Conservation (phyloP, 2,888 invertebrate genomes). For the Phasia obesa region DNA sequence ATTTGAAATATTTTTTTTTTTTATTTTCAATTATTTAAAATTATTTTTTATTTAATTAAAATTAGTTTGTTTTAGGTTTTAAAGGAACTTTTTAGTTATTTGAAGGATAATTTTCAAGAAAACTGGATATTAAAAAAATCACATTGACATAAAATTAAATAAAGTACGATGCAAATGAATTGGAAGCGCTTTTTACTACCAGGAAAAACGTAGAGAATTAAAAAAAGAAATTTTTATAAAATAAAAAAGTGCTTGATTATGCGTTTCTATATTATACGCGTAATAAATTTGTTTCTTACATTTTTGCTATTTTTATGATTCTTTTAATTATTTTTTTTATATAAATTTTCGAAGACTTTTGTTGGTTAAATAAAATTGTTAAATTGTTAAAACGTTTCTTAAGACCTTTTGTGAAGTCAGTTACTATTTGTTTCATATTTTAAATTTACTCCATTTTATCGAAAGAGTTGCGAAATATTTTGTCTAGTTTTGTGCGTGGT, state of each 20-base stretch:
- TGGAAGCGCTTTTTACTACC: slow-evolving; percentile 56
- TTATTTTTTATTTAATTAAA: slow-evolving; percentile 33
- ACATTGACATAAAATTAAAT: not conserved
- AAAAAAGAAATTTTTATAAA: slow-evolving; percentile 11
- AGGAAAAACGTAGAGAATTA: slow-evolving; percentile 12
- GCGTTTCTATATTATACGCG: slow-evolving; percentile 24
- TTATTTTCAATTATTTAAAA: no score
- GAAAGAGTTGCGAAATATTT: slow-evolving; percentile 72
- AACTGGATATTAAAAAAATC: not conserved
- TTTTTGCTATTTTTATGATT: slow-evolving; percentile 17
- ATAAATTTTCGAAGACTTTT: slow-evolving; percentile 57
- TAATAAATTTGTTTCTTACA: slow-evolving; percentile 36
- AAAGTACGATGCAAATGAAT: slow-evolving; percentile 16
- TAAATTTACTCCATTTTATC: slow-evolving; percentile 57
- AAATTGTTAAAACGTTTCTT: slow-evolving; percentile 31
- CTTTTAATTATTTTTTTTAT: slow-evolving; percentile 28
- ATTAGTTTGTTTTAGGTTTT: slow-evolving; percentile 17
- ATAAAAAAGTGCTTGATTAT: slow-evolving; percentile 41
- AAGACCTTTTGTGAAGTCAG: not conserved
- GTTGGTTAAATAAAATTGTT: slow-evolving; percentile 24
- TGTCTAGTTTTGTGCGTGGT: slow-evolving; percentile 82
- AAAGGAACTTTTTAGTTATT: slow-evolving; percentile 51
- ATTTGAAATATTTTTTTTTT: no score
- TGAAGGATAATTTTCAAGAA: not conserved
- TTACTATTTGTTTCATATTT: not conserved